A percentile compares a stretch with the other conserved stretches of the same genome.
These are phyloP conservation scores for Sacculina carcini DNA, from an alignment of 2,888 invertebrate species.

Conservation along the genomic window DNA sequence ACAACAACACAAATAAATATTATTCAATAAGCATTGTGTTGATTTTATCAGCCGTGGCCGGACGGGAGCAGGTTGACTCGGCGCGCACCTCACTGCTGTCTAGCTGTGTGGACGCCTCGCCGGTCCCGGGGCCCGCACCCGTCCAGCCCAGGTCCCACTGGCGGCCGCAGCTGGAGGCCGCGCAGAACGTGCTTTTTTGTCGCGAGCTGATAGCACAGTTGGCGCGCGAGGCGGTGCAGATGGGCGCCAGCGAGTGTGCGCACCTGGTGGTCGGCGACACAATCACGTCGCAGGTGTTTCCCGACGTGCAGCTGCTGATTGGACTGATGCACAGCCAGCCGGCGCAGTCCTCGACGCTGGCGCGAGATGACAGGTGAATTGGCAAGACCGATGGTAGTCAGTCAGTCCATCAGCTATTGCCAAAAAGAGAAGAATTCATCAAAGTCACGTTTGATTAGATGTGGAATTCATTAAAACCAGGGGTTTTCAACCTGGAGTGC, in stretches of 20 bases:
- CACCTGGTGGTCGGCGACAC: constrained; percentile 93
- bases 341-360: not conserved
- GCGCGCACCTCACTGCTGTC: constrained; percentile 8
- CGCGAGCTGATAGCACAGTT: constrained; percentile 83
- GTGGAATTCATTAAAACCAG: constrained; percentile 2
- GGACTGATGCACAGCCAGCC: constrained; percentile 45
- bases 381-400: not conserved
- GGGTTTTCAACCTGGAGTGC: too few species aligned
- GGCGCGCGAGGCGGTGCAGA: constrained; percentile 77
- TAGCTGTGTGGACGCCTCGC: constrained; percentile 69
- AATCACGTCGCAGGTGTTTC: constrained; percentile 77
- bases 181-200: constrained; percentile 88
- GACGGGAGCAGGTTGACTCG: not conserved
- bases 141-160: constrained; percentile 50
- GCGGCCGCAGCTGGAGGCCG: constrained; percentile 88
- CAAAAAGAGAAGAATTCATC: too few species aligned
- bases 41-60: too few species aligned
- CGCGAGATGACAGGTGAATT: not conserved
- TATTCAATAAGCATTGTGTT: not conserved
- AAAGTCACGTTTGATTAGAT: too few species aligned
- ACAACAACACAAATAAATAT: too few species aligned
- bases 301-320: constrained; percentile 74
- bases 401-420: too few species aligned
- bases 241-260: constrained; percentile 74
- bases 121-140: constrained; percentile 21